Evolutionary conservation across 1,140 invertebrate genomes (phyloP).

Genomic region (Zaprionus gabonicus): DNA sequence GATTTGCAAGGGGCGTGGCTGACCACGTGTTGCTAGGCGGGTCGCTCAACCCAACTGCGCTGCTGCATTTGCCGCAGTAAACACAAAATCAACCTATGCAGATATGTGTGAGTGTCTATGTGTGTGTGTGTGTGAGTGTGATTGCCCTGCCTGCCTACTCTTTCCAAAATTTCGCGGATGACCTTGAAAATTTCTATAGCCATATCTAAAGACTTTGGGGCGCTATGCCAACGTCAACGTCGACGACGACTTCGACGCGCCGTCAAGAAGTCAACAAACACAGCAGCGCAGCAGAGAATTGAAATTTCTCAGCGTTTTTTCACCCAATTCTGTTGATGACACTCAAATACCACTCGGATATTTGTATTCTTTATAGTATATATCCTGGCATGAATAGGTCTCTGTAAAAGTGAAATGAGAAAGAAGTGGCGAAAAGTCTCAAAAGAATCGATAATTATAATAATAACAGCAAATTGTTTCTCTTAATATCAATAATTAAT

Average conservation of each 20-base stretch:
- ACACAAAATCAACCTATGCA: constrained; percentile 9
- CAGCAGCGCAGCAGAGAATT: constrained; percentile 6
- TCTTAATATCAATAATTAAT: no score
- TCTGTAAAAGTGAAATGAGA: background rate
- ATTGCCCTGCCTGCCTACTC: background rate
- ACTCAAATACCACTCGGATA: constrained; percentile 1
- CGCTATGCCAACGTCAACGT: constrained; percentile 14
- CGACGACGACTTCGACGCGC: constrained; percentile 12
- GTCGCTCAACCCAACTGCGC: constrained; percentile 42
- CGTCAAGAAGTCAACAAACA: constrained; percentile 42
- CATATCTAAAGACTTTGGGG: constrained; percentile 21
- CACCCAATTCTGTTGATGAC: constrained; percentile 26
- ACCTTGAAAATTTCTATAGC: constrained; percentile 45
- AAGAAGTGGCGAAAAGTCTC: background rate
- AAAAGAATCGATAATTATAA: background rate
- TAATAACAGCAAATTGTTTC: background rate
- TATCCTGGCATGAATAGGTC: background rate
- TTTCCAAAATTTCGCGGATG: constrained; percentile 31
- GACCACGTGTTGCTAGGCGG: constrained; percentile 56
- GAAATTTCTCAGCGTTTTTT: constrained; percentile 18
- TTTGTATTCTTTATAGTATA: background rate
- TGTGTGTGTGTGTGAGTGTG: background rate
- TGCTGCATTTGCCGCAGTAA: constrained; percentile 4
- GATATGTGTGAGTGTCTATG: background rate
- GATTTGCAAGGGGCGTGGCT: constrained; percentile 27